These are phyloP conservation scores for Drosophila parthenogenetica DNA, from an alignment of 2,888 invertebrate genomes.

Conservation along the genomic window DNA sequence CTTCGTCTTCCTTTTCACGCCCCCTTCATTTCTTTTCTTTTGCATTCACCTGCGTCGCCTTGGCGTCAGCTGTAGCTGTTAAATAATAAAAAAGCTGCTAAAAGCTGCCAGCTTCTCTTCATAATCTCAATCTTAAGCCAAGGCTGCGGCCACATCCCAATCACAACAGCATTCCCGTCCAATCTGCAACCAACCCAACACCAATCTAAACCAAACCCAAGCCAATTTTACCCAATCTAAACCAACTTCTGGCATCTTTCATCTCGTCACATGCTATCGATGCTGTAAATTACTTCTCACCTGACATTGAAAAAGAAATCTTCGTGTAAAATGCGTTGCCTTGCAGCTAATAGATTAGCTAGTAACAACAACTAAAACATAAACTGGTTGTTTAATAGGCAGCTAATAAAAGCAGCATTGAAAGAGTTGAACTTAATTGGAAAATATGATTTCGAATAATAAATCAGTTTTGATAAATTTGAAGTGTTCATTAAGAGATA, in stretches of 20 bases:
- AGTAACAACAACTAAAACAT: background rate
- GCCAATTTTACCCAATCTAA: background rate
- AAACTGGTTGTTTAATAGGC: background rate
- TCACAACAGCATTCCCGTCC: background rate
- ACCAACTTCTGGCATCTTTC: no score
- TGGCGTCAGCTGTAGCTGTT: slow-evolving; percentile 56
- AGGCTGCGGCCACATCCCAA: slow-evolving; percentile 47
- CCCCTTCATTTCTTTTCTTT: background rate
- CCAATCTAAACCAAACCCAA: background rate
- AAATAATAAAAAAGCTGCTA: slow-evolving; percentile 51
- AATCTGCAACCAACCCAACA: background rate
- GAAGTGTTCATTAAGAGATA: no score
- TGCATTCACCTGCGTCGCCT: slow-evolving; percentile 39
- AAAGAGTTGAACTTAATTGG: background rate
- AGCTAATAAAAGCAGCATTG: background rate
- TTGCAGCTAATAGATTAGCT: background rate
- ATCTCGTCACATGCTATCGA: slow-evolving; percentile 37
- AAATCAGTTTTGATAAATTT: no score
- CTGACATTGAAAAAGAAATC: slow-evolving; percentile 38
- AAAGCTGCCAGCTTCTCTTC: slow-evolving; percentile 43
- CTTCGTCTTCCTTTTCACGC: background rate
- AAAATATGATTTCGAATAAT: background rate
- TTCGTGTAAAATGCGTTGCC: background rate
- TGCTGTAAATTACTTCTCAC: slow-evolving; percentile 63
- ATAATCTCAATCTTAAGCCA: slow-evolving; percentile 57